These are phyloP conservation scores for Eugnorisma glareosa DNA, from an alignment of 2,888 invertebrate genomes.

Conservation along the genomic window DNA sequence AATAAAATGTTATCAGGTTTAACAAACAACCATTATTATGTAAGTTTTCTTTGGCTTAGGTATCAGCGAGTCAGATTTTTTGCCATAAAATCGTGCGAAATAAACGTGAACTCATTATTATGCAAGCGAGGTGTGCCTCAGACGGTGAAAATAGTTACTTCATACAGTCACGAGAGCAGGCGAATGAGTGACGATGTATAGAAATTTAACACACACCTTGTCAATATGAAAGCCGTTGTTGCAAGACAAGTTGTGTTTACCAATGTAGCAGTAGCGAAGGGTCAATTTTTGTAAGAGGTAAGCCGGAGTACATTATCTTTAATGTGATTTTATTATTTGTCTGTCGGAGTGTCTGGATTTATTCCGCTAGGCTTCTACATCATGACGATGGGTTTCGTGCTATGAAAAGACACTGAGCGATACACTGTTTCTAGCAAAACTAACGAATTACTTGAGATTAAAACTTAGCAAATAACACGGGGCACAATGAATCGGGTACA, in stretches of 20 bases:
- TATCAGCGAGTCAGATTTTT: slow-evolving; percentile 61
- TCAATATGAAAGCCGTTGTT: slow-evolving; percentile 39
- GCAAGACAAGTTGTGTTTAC: slow-evolving; percentile 20
- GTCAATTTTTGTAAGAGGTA: no score
- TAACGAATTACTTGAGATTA: no score
- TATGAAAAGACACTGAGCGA: no score
- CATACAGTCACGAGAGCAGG: slow-evolving; percentile 74
- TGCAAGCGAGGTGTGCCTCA: slow-evolving; percentile 72
- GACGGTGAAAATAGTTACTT: slow-evolving; percentile 78
- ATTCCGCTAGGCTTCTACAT: no score
- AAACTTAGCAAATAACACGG: no score
- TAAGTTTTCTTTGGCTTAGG: slow-evolving; percentile 65
- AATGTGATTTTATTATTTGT: no score
- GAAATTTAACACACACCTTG: slow-evolving; percentile 60
- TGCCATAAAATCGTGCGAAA: slow-evolving; percentile 74
- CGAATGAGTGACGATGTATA: slow-evolving; percentile 65
- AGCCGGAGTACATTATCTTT: no score
- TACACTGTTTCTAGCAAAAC: no score
- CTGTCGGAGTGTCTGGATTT: no score
- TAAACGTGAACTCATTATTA: slow-evolving; percentile 76
- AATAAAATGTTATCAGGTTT: slow-evolving; percentile 28
- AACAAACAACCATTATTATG: slow-evolving; percentile 61
- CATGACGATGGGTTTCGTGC: no score
- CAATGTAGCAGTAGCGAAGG: slow-evolving; percentile 4
- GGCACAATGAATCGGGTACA: no score